A percentile compares a stretch with the other conserved stretches of the same genome.
These are phyloP conservation scores for Megathymus violae DNA, from an alignment of 1,140 invertebrate species.

Conservation along the genomic window DNA sequence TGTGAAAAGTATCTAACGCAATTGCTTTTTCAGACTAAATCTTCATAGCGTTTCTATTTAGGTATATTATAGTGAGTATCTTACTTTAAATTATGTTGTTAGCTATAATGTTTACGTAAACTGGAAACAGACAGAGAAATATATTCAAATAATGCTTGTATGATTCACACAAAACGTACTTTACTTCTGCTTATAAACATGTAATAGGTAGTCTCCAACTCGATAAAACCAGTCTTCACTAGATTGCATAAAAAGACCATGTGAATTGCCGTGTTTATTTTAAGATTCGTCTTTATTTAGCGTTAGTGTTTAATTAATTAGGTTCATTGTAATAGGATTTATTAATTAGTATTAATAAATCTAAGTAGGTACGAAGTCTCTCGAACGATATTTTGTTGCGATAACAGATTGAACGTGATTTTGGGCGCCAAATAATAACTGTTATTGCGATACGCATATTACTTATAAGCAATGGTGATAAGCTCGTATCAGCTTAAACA, in stretches of 20 bases:
- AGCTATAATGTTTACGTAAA: too few relatives aligned
- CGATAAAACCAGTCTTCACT: conserved; percentile 1
- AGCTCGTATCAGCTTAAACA: too few relatives aligned
- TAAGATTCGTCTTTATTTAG: conserved; percentile 1
- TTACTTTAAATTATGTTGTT: too few relatives aligned
- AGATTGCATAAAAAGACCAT: conserved; percentile 14
- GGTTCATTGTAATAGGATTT: conserved; percentile 19
- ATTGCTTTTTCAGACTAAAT: too few relatives aligned
- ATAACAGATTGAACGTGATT: too few relatives aligned
- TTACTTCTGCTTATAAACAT: not conserved
- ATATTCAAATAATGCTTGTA: not conserved
- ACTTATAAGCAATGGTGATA: too few relatives aligned
- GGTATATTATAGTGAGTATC: too few relatives aligned
- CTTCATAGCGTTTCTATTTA: too few relatives aligned
- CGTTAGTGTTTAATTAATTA: conserved; percentile 30
- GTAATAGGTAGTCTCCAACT: not conserved
- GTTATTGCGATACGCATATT: too few relatives aligned
- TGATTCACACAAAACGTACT: not conserved
- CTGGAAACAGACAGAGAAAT: too few relatives aligned
- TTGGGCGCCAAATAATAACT: too few relatives aligned
- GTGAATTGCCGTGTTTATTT: not conserved
- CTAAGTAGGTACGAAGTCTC: not conserved
- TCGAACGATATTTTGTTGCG: not conserved
- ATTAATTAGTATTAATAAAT: conserved; percentile 2
- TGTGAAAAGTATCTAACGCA: too few relatives aligned